Evolutionary conservation across 2,888 invertebrate genomes (phyloP), one percentile per base, ranked within the genome.

Genomic region (Steinernema carpocapsae): DNA sequence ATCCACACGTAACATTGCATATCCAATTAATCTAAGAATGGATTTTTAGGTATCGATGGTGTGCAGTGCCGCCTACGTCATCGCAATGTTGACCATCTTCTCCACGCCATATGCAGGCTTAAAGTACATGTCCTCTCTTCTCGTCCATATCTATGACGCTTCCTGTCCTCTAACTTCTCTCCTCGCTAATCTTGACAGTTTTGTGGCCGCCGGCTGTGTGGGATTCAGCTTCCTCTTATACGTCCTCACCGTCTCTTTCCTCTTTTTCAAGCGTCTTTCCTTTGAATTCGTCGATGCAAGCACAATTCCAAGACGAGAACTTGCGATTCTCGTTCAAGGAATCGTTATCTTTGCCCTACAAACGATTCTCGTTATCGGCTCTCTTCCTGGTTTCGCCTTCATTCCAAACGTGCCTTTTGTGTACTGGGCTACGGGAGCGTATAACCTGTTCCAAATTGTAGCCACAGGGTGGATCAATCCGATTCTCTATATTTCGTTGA

Each of bases 381-480:
- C 56, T 14, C 26, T 56, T 14, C 56, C 56, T 6, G 22, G 56
- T 2, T 56, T 56, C 56, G 22, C 56, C 7, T 56, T 56, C 17
- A 24, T 56, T 26, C 56, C 56, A 4, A 56, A 56, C 26, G 56
- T 56, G 6, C 56, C 56, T 1, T 24, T 56, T 7, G 56, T 56
- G 3, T 56, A 56, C 26, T 56, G 56, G 56, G 56, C 56, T 6
- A 56, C 56, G 12, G 56, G 56, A 7, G 56, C 56, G 7, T 56
- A 56, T 26, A 56, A 56, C 17, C 12, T 56, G 14, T 56, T 56
- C 26, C 24, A 26, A 6, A 56, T 56, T 19, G 7, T 22, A 3
- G 56, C 56, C 22, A 22, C 56, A 6, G 56, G 56, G 1, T 56
- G 56, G 56, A 26, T 56, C n/a, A 56, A 56, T 56, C 56, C 56